phyloP scores from a whole-genome alignment of 2,888 invertebrate genomes.

The Ornithoptera alexandrae region DNA sequence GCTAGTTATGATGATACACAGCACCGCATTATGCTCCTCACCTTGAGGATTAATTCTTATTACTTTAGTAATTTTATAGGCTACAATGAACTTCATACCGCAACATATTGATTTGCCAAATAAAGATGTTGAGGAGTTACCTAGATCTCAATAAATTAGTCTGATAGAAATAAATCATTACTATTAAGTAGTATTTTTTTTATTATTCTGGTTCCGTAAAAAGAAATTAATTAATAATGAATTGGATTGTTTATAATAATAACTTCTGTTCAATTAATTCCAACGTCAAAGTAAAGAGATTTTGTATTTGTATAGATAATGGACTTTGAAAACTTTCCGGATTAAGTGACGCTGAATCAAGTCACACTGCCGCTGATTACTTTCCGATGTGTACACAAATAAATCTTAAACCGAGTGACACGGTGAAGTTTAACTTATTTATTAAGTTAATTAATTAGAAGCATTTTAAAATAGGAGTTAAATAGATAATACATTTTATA shows the following conservation, averaged over 20 bases:
- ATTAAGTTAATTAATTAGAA: neutral
- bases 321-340: slow-evolving; percentile 23
- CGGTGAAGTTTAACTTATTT: neutral
- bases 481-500: too few relatives aligned
- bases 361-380: slow-evolving; percentile 6
- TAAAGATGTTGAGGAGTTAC: too few relatives aligned
- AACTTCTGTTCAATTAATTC: slow-evolving; percentile 23
- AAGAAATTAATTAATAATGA: neutral
- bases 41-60: too few relatives aligned
- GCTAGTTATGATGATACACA: too few relatives aligned
- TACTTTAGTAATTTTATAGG: too few relatives aligned
- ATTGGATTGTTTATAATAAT: slow-evolving; percentile 3
- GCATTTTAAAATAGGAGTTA: neutral
- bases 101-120: too few relatives aligned
- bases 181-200: too few relatives aligned
- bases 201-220: neutral
- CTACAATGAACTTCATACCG: too few relatives aligned
- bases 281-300: slow-evolving; percentile 17
- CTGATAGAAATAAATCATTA: too few relatives aligned
- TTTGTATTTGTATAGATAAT: slow-evolving; percentile 24
- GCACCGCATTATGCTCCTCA: too few relatives aligned
- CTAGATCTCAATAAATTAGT: too few relatives aligned
- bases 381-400: slow-evolving; percentile 1
- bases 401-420: neutral
- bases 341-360: slow-evolving; percentile 21